phyloP scores from a whole-genome alignment of 2,888 invertebrate genomes.

The Gastrophysa polygoni region DNA sequence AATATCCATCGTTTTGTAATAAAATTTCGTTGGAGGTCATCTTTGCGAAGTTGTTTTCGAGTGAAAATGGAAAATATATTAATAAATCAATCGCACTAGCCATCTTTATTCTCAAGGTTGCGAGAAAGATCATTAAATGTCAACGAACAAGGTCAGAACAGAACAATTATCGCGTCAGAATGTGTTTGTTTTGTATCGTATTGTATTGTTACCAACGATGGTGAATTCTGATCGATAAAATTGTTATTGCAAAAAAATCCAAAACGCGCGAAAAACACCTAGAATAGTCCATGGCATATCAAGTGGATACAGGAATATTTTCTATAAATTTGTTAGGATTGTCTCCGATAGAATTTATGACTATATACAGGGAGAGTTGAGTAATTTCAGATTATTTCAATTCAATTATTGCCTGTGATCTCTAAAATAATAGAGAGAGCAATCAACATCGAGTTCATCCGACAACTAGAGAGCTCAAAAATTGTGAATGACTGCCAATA shows the following conservation, averaged over 20 bases:
- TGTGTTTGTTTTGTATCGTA: conserved; percentile 31
- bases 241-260: not conserved
- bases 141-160: conserved; percentile 46
- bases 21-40: conserved; percentile 40
- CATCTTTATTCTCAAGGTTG: conserved; percentile 48
- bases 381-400: too few species aligned
- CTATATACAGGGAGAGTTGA: too few species aligned
- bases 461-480: too few species aligned
- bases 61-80: conserved; percentile 44
- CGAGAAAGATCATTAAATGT: conserved; percentile 46
- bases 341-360: too few species aligned
- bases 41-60: conserved; percentile 37
- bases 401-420: too few species aligned
- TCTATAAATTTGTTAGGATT: too few species aligned
- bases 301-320: too few species aligned
- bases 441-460: too few species aligned
- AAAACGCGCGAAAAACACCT: too few species aligned
- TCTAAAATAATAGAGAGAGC: too few species aligned
- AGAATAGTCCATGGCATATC: too few species aligned
- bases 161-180: conserved; percentile 37
- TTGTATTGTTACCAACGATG: conserved; percentile 3
- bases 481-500: too few species aligned
- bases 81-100: conserved; percentile 46
- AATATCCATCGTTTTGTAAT: conserved; percentile 26
- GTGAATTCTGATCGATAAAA: not conserved